Evolutionary conservation across 2,888 invertebrate species (phyloP), one percentile per base, ranked within the genome.

Genomic region (Molorchus minor): DNA sequence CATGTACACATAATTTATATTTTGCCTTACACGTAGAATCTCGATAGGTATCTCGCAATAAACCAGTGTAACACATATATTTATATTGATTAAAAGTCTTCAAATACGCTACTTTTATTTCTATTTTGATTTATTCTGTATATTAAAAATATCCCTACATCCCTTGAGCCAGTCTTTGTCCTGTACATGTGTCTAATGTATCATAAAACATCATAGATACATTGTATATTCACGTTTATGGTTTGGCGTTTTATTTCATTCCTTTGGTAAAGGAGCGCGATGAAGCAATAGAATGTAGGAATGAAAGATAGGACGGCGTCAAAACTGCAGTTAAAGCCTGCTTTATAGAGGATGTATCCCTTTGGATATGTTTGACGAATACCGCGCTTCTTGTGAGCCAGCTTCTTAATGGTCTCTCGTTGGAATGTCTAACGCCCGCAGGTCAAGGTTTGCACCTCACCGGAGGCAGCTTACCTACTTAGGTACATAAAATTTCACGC

Each of bases 381-480:
- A 51, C 57, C 57, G 51, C 52, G 41, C 44, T 52, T 57, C 57
- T 57, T 44, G 36, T 55, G 38, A 44, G 47, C 47, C 43, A 40
- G 44, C 51, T 57, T 36, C 49, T 57, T 52, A 57, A 57, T 52
- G 44, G 45, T 36, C 43, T 20, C 7, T 19, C 16, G 36, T 25
- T 40, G 57, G 45, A 57, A 51, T 57, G 44, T 52, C 51, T 44
- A 41, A 52, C 57, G 52, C 57, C 57, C 29, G 46, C 57, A 57
- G 57, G 57, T 57, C 57, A 57, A 57, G 57, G 57, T 57, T 57
- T 51, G 57, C 57, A 57, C 49, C 44, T 51, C 41, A 40, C 29
- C 25, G 41, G 19, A 52, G 52, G 52, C 41, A 52, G 41, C 25
- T 30, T 52, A 30, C 52, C 52, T 52, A 36, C 25, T 30, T 52